Percentiles rank a stretch among this genome's conserved stretches.
Evolutionary conservation across 2,797 vertebrate genomes (phyloP).

Genomic region (Lateolabrax maculatus): DNA sequence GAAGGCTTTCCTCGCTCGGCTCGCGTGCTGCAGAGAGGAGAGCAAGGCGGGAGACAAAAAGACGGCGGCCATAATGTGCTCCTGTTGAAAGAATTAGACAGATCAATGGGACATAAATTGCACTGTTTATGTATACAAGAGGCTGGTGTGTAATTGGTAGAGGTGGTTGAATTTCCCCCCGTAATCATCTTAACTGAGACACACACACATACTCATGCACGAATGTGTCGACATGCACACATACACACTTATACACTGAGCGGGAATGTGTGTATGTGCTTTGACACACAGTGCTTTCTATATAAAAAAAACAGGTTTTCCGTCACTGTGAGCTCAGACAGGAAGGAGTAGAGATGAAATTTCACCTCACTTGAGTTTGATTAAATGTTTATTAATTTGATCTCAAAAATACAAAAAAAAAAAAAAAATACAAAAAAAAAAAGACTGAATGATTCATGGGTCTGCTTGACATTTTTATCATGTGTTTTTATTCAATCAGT

Average conservation of each 20-base stretch:
- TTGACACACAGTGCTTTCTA: background rate
- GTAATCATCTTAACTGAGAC: conserved; percentile 62
- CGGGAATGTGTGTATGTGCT: background rate
- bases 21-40: conserved; percentile 38
- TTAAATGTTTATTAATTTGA: background rate
- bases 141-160: conserved; percentile 65
- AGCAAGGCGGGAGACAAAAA: conserved; percentile 59
- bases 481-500: too few species aligned
- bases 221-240: conserved; percentile 5
- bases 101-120: conserved; percentile 70
- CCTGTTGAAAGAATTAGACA: conserved; percentile 66
- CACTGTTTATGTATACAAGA: conserved; percentile 66
- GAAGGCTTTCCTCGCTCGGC: conserved; percentile 50
- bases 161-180: conserved; percentile 60
- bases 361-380: background rate
- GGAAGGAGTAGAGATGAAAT: background rate
- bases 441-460: too few species aligned
- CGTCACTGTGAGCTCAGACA: background rate
- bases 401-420: background rate
- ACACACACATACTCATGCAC: background rate
- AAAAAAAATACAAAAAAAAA: background rate
- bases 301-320: conserved; percentile 15
- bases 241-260: conserved; percentile 10
- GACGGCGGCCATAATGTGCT: conserved; percentile 57
- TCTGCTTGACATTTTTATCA: background rate